These are phyloP conservation scores for Pomacea maculata DNA, from an alignment of 1,140 invertebrate genomes.

Conservation along the genomic window DNA sequence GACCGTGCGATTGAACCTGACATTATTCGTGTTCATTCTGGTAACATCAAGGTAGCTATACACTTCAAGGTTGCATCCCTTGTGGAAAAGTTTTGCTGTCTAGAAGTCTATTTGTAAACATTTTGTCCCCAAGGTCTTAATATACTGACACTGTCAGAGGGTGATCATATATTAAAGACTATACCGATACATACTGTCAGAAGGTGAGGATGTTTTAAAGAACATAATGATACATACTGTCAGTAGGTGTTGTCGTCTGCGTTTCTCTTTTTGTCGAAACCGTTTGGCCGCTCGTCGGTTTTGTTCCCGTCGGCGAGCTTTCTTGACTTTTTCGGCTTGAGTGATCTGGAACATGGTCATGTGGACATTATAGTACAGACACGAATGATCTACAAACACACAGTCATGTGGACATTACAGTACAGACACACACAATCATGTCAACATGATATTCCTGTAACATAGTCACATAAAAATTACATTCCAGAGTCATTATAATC, in stretches of 20 bases:
- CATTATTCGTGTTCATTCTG: too few relatives aligned
- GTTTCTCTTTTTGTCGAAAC: slow-evolving; percentile 14
- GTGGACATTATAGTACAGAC: background rate
- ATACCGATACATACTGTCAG: too few relatives aligned
- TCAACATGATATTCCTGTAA: background rate
- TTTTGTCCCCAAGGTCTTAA: too few relatives aligned
- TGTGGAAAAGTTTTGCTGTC: too few relatives aligned
- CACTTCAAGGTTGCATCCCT: too few relatives aligned
- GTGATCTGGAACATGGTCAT: background rate
- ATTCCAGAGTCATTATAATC: too few relatives aligned
- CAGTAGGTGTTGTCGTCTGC: background rate
- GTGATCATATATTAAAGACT: too few relatives aligned
- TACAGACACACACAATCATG: background rate
- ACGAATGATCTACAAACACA: background rate
- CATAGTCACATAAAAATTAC: too few relatives aligned
- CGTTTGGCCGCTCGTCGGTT: slow-evolving; percentile 11
- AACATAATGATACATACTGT: background rate
- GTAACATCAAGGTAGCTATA: too few relatives aligned
- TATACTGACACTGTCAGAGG: too few relatives aligned
- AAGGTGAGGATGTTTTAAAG: background rate
- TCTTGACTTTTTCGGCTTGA: background rate
- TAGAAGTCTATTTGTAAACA: too few relatives aligned
- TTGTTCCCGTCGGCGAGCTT: slow-evolving; percentile 4
- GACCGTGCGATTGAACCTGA: too few relatives aligned
- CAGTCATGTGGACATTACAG: background rate